phyloP scores from a whole-genome alignment of 2,797 vertebrate genomes.

The Acanthopagrus latus region DNA sequence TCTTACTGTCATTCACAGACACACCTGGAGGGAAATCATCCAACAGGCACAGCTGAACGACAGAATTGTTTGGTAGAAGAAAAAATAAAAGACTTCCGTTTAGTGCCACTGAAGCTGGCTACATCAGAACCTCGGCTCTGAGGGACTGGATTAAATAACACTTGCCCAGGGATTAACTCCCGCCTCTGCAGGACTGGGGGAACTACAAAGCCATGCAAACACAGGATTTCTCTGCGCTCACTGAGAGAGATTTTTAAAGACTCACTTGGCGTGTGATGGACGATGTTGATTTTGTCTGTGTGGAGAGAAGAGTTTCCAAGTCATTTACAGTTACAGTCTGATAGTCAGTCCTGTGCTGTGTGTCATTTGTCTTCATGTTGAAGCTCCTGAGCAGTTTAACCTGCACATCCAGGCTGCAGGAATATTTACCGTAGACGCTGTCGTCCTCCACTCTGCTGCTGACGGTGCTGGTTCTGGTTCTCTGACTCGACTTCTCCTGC shows the following conservation, averaged over 20 bases:
- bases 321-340: conserved; percentile 41
- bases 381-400: conserved; percentile 31
- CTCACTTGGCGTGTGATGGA: conserved; percentile 84
- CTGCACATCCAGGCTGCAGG: conserved; percentile 9
- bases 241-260: conserved; percentile 60
- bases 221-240: conserved; percentile 41
- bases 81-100: conserved; percentile 59
- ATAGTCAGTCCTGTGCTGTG: background rate
- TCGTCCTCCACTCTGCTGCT: conserved; percentile 69
- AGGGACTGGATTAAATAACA: conserved; percentile 63
- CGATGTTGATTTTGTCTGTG: conserved; percentile 85
- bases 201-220: conserved; percentile 67
- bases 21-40: conserved; percentile 68
- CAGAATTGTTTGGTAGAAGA: conserved; percentile 29
- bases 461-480: conserved; percentile 62
- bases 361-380: conserved; percentile 20
- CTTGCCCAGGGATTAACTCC: conserved; percentile 64
- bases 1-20: conserved; percentile 53
- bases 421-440: conserved; percentile 82
- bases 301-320: conserved; percentile 53
- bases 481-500: conserved; percentile 79
- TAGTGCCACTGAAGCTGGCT: conserved; percentile 52
- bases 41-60: conserved; percentile 33
- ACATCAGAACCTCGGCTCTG: conserved; percentile 54
- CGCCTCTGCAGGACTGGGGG: conserved; percentile 44